phyloP scores from a whole-genome alignment of 2,113 vertebrate genomes.

The Paramormyrops kingsleyae region DNA sequence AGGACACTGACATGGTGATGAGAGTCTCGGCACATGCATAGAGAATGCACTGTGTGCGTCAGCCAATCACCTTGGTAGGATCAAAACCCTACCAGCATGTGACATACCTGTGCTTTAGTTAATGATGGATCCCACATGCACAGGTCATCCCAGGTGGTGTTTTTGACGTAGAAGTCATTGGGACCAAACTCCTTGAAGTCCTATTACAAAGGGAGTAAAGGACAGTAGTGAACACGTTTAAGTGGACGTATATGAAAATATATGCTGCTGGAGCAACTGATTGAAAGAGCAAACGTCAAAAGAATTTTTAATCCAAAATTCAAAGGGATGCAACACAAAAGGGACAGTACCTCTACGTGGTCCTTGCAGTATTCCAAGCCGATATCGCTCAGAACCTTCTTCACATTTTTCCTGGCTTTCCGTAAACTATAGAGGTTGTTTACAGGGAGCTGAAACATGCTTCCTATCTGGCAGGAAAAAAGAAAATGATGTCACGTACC shows the following conservation, averaged over 20 bases:
- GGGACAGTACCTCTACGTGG: constrained; percentile 73
- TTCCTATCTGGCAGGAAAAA: constrained; percentile 63
- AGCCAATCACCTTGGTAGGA: not conserved
- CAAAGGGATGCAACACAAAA: not conserved
- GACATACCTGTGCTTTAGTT: constrained; percentile 87
- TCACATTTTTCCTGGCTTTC: constrained; percentile 96
- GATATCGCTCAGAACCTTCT: constrained; percentile 91
- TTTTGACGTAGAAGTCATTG: constrained; percentile 87
- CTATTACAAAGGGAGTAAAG: constrained; percentile 45
- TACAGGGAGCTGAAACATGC: constrained; percentile 98
- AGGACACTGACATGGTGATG: not conserved
- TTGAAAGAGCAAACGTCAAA: not conserved
- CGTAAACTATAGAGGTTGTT: constrained; percentile 95
- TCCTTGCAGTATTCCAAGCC: constrained; percentile 97
- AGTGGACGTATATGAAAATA: not conserved
- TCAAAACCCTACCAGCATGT: not conserved
- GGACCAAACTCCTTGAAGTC: constrained; percentile 95
- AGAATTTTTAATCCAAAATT: not conserved
- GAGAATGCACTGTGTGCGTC: not conserved
- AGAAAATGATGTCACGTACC: not conserved
- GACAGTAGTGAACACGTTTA: not conserved
- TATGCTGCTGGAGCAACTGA: not conserved
- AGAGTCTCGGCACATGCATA: not conserved
- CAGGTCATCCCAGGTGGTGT: constrained; percentile 83
- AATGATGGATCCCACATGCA: constrained; percentile 88